Evolutionary conservation across 2,797 vertebrate species (phyloP).

Genomic region (Gadopsis bispinosus): DNA sequence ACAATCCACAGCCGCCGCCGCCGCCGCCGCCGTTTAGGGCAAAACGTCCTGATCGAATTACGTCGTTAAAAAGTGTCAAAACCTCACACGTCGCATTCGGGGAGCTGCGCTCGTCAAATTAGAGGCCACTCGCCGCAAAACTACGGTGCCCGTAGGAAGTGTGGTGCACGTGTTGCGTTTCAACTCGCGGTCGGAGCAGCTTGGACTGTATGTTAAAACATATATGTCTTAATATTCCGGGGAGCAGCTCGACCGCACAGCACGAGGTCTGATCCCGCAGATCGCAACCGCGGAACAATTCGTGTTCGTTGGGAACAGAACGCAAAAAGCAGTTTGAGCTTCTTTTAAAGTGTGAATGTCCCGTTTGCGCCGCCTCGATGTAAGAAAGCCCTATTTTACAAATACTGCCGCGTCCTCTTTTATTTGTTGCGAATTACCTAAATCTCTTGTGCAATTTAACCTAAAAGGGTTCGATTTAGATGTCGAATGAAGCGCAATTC

Average conservation of each 20-base stretch:
- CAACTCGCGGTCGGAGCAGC: constrained; percentile 12
- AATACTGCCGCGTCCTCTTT: fast-evolving
- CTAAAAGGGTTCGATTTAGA: background rate
- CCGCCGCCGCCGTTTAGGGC: background rate
- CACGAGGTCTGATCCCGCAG: fast-evolving
- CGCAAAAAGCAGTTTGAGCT: background rate
- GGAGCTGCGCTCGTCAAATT: constrained; percentile 48
- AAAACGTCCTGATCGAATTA: constrained; percentile 72
- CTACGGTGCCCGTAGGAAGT: constrained; percentile 7
- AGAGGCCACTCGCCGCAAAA: constrained; percentile 42
- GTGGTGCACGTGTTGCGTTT: constrained; percentile 33
- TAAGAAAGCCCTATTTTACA: fast-evolving
- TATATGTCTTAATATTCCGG: background rate
- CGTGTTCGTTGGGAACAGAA: background rate
- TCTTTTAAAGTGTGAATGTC: background rate
- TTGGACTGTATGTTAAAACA: background rate
- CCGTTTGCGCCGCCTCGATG: fast-evolving
- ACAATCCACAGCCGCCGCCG: constrained; percentile 24
- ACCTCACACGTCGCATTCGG: constrained; percentile 44
- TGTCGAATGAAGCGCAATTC: background rate
- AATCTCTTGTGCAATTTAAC: no score
- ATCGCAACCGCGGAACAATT: background rate
- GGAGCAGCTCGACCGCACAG: background rate
- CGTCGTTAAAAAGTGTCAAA: constrained; percentile 59
- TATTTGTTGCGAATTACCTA: background rate